A percentile compares a stretch with the other conserved stretches of the same genome.
phyloP scores from a whole-genome alignment of 2,888 invertebrate species.

The Tetanocera ferruginea region DNA sequence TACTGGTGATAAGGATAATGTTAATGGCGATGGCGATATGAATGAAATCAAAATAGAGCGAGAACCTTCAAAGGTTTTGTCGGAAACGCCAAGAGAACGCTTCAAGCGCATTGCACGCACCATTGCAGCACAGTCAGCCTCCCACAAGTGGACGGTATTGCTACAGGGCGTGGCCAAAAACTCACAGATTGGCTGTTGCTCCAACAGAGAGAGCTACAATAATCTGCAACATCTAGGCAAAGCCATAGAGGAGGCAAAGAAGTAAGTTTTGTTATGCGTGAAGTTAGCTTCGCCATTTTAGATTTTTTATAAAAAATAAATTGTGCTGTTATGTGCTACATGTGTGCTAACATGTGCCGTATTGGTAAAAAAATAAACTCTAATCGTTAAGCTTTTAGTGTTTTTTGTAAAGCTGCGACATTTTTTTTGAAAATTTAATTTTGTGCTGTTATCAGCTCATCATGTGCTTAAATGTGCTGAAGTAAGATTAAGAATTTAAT shows the following conservation, averaged over 20 bases:
- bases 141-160: conserved; percentile 83
- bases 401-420: too few species aligned
- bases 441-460: too few species aligned
- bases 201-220: conserved; percentile 78
- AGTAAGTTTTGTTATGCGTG: conserved; percentile 61
- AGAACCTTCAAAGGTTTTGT: conserved; percentile 54
- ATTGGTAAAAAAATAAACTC: too few species aligned
- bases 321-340: too few species aligned
- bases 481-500: too few species aligned
- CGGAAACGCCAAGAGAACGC: conserved; percentile 73
- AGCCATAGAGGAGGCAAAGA: conserved; percentile 84
- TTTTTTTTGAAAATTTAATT: too few species aligned
- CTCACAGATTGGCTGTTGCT: conserved; percentile 85
- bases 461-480: too few species aligned
- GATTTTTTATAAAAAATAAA: too few species aligned
- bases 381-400: too few species aligned
- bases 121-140: conserved; percentile 78
- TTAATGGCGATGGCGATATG: conserved; percentile 63
- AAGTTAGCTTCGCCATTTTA: background rate
- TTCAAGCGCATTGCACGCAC: conserved; percentile 82
- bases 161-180: conserved; percentile 74
- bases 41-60: conserved; percentile 63
- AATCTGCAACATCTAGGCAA: conserved; percentile 82
- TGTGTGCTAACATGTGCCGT: too few species aligned
- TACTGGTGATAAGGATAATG: conserved; percentile 72